Evolutionary conservation across 2,888 invertebrate species (phyloP).

Genomic region (Cistogaster globosa): DNA sequence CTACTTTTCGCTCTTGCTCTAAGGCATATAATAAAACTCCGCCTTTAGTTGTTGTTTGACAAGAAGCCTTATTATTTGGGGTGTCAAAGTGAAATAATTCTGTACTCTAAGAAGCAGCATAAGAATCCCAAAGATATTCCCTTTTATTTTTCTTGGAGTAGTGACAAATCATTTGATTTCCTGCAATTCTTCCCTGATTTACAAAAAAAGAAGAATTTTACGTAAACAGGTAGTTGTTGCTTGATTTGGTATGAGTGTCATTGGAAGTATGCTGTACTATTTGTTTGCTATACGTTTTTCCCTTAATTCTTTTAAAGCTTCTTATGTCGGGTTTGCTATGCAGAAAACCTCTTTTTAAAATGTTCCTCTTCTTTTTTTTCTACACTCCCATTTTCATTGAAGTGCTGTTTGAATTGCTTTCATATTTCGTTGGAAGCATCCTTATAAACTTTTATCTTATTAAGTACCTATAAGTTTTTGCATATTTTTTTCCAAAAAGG

Average conservation of each 20-base stretch:
- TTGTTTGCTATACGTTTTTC: conserved; percentile 37
- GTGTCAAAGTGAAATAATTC: conserved; percentile 75
- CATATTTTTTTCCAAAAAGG: conserved; percentile 72
- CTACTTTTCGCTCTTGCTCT: conserved; percentile 61
- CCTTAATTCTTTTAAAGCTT: conserved; percentile 44
- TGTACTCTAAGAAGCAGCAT: too few relatives aligned
- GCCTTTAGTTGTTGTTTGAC: conserved; percentile 71
- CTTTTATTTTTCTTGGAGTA: conserved; percentile 41
- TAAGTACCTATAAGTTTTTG: not conserved
- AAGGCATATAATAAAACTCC: conserved; percentile 71
- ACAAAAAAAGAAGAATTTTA: conserved; percentile 36
- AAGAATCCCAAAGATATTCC: conserved; percentile 34
- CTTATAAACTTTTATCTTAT: conserved; percentile 4
- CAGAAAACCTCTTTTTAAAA: conserved; percentile 14
- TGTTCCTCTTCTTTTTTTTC: conserved; percentile 23
- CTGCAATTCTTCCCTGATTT: conserved; percentile 44
- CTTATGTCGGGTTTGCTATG: conserved; percentile 39
- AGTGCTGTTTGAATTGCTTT: not conserved
- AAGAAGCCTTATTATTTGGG: conserved; percentile 77
- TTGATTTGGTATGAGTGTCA: conserved; percentile 26
- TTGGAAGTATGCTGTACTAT: not conserved
- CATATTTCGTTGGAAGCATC: not conserved
- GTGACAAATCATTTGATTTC: conserved; percentile 38
- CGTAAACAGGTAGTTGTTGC: conserved; percentile 72
- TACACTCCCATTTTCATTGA: conserved; percentile 21